These are phyloP conservation scores for Dryomyza anilis DNA, from an alignment of 2,888 invertebrate genomes.

Conservation along the genomic window DNA sequence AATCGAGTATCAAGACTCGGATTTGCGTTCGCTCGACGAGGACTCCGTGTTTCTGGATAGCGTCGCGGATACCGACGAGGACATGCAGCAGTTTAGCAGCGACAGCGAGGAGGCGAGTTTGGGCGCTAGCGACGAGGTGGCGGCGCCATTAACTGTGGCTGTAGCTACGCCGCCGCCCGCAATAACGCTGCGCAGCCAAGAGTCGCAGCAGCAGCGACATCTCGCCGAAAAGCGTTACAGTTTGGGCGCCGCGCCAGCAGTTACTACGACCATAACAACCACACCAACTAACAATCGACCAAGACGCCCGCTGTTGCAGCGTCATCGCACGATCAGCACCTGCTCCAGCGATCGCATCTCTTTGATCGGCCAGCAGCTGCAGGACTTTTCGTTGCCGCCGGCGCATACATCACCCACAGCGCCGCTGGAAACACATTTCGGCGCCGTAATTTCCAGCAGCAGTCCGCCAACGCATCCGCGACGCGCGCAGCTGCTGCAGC, in stretches of 20 bases:
- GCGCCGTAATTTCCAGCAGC: constrained; percentile 45
- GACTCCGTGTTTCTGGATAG: constrained; percentile 83
- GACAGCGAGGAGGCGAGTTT: constrained; percentile 72
- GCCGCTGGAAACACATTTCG: constrained; percentile 56
- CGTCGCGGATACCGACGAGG: constrained; percentile 78
- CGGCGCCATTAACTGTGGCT: constrained; percentile 26
- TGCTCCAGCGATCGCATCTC: constrained; percentile 50
- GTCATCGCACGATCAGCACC: constrained; percentile 56
- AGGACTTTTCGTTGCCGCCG: constrained; percentile 44
- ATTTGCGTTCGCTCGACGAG: constrained; percentile 76
- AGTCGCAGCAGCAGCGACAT: constrained; percentile 11
- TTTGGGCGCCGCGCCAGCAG: constrained; percentile 35
- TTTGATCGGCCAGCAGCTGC: constrained; percentile 45
- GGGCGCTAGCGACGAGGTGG: constrained; percentile 34
- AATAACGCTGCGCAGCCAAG: neutral
- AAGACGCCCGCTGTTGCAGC: constrained; percentile 50
- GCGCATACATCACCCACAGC: constrained; percentile 26
- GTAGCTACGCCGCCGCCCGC: constrained; percentile 24
- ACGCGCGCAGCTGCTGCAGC: constrained; percentile 53
- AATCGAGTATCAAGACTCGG: constrained; percentile 71
- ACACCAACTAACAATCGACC: constrained; percentile 39
- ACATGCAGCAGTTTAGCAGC: constrained; percentile 82
- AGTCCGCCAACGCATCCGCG: constrained; percentile 49
- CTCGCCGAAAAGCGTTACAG: constrained; percentile 47
- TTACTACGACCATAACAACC: constrained; percentile 18